Base-by-base conservation (phyloP, 2,797 vertebrate genomes). In the Aldrovandia affinis region DNA sequence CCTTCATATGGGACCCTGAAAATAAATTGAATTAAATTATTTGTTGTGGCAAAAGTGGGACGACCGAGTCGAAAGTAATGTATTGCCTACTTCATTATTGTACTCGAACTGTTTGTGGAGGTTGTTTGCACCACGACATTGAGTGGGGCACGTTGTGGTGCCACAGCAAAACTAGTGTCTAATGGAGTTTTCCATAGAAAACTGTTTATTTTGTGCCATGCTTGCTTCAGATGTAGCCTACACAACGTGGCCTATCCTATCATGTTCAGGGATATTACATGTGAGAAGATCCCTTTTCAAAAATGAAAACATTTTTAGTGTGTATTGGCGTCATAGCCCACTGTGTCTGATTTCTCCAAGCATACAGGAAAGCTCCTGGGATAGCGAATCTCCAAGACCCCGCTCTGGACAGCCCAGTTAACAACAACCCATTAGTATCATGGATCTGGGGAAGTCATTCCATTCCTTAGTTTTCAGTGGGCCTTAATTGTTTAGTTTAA, bases 251-350 rank as follows among this genome's bases (percentile, higher is more conserved):
- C 57, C 5, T 75, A 47, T 39, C 18, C 65, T 57, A 75, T 73
- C 33, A 50, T 70, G 57, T 55, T 75, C 81, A 57, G 15, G 18
- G 14, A 57, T 57, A 15, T 3, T 18, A 57, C 3, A 55, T 8
- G 15, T 84, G 73, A 84, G 85, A 84, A 83, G 91, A 85, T 85
- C 89, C 84, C 85, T 91, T 87, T 89, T 86, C 55, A 86, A 89
- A 92, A 87, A 87, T 87, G 89, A 87, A 81, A 86, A 94, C 93
- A 93, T 89, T 90, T 86, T 86, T 80, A 5, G 85, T 83, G 57
- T 52, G 89, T 80, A 47, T 57, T 88, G 93, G 93, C 92, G 92
- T 93, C 94, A 91, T 77, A 89, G 81, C 93, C 93, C 86, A 92
- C 94, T 94, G 82, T 50, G 94, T 91, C 77, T n/a, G n/a, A n/a